phyloP scores from a whole-genome alignment of 2,113 vertebrate species.

The Thalassarche chlororhynchos region DNA sequence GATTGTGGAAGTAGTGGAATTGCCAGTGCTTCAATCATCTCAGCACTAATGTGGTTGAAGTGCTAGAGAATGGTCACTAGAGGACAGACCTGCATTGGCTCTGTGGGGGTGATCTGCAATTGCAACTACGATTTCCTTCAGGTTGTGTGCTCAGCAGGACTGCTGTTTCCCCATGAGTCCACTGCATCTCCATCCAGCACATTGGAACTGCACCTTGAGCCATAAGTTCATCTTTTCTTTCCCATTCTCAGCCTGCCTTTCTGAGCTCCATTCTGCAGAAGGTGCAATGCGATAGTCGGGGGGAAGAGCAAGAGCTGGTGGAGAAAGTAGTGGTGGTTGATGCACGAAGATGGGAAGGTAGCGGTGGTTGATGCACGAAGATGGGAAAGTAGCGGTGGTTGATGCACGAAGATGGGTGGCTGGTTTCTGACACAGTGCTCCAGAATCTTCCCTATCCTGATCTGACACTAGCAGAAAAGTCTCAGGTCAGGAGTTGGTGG shows the following conservation, averaged over 20 bases:
- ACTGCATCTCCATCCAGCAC: constrained; percentile 7
- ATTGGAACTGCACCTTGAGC: not conserved
- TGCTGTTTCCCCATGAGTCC: not conserved
- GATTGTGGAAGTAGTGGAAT: not conserved
- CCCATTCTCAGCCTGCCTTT: constrained; percentile 30
- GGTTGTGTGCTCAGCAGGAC: not conserved
- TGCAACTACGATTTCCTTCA: not conserved
- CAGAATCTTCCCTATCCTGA: not conserved
- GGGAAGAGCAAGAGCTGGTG: not conserved
- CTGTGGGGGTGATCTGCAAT: not conserved
- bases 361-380: not conserved
- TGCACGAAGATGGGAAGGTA: not conserved
- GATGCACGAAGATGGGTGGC: not conserved
- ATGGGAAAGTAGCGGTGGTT: not conserved
- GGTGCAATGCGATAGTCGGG: constrained; percentile 28
- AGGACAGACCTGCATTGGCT: not conserved
- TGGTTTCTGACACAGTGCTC: not conserved
- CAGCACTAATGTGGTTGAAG: not conserved
- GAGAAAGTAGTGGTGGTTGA: not conserved
- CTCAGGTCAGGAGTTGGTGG: not conserved
- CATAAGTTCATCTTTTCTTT: constrained; percentile 43
- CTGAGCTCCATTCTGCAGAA: constrained; percentile 36
- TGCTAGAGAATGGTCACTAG: not conserved
- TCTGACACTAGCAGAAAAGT: not conserved
- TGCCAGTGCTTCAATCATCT: not conserved